Evolutionary conservation across 2,113 vertebrate species (phyloP), one percentile per base, ranked within the genome.

Genomic region (Xenopus borealis): DNA sequence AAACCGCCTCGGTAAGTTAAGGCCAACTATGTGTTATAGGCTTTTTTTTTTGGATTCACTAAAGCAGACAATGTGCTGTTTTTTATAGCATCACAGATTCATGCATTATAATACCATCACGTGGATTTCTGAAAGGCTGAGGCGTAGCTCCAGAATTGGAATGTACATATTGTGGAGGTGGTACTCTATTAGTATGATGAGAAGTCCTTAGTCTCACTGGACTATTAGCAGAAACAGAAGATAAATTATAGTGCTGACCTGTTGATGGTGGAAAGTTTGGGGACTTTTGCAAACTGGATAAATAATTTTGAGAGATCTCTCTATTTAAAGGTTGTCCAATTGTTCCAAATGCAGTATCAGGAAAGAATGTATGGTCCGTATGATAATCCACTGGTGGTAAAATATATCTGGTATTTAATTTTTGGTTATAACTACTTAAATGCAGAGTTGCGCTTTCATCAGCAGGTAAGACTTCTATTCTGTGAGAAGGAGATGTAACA

Each of bases 81-180:
- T 66, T 78, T 94, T 88, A 99, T 81, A 99, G 93, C 78, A 97
- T 88, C 86, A 98, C 96, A 14, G 97, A 95, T 62, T 98, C 95
- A 71, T 96, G 95, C 86, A 94, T 2, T 72, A 95, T 88, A 16
- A 96, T 92, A 9, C 93, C 94, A 80, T 96, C 96, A 10, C 86
- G 89, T 71, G 89, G 93, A 3, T 90, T 95, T 84, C 93, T 92
- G 87, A 94, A 97, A 85, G 91, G 94, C n/a, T 87, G 87, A 62
- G 78, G 82, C 71, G 83, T 81, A 81, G 89, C 86, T 0, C 91
- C 84, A 14, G 93, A 86, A 63, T 83, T 87, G 75, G 93, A 83
- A 81, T 88, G 92, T 3, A 89, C 93, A 80, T 89, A 94, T 55
- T 85, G 88, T 0, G 87, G 50, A 18, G 87, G 81, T 0, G 83